A percentile compares a stretch with the other conserved stretches of the same genome.
Evolutionary conservation across 1,140 invertebrate genomes (phyloP).

Genomic region (Spodoptera litura): DNA sequence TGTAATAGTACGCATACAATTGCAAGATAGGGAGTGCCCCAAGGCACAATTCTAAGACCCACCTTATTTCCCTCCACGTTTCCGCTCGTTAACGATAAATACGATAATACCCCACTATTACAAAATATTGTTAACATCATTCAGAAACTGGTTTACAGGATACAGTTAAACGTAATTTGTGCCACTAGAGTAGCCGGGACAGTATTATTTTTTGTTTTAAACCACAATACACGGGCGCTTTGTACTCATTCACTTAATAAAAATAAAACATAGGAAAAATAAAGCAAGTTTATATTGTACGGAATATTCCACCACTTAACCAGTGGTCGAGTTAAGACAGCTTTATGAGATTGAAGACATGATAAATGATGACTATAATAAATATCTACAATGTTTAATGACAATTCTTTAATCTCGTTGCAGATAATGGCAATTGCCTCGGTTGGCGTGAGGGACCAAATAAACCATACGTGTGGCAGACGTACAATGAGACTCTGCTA

Average conservation of each 20-base stretch:
- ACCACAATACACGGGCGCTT: conserved; percentile 32
- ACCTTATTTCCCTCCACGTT: conserved; percentile 67
- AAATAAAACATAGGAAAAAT: conserved; percentile 58
- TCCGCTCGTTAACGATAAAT: conserved; percentile 77
- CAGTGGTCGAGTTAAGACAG: conserved; percentile 37
- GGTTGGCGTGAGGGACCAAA: conserved; percentile 95
- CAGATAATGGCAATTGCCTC: conserved; percentile 96
- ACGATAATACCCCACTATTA: conserved; percentile 75
- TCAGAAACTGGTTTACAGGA: conserved; percentile 67
- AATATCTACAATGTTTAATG: conserved; percentile 43
- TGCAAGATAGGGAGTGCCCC: conserved; percentile 60
- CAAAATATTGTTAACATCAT: conserved; percentile 71
- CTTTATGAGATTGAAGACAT: conserved; percentile 57
- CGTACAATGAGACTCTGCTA: conserved; percentile 96
- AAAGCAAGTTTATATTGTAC: conserved; percentile 54
- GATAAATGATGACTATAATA: conserved; percentile 57
- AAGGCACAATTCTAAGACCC: conserved; percentile 65
- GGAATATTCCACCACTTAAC: conserved; percentile 65
- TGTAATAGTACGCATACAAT: conserved; percentile 52
- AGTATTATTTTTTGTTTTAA: conserved; percentile 59
- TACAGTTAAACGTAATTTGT: conserved; percentile 77
- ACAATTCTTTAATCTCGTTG: conserved; percentile 59
- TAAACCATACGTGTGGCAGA: conserved; percentile 96
- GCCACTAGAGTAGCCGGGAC: conserved; percentile 65
- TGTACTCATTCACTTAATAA: conserved; percentile 50